Conservation (phyloP, 2,888 invertebrate genomes). For the Drosophila rubida region DNA sequence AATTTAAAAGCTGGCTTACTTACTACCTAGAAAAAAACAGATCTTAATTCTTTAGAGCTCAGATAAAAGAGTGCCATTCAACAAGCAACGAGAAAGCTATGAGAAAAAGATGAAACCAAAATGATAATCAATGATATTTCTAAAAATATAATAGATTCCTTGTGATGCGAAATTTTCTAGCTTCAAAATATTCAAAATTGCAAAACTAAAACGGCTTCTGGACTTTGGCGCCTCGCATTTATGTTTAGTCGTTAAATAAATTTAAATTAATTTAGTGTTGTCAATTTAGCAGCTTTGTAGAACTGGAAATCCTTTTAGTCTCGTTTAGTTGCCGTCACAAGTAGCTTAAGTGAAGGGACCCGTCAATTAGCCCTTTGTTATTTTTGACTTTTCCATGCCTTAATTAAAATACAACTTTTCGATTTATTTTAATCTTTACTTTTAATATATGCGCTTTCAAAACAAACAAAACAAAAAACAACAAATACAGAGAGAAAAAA, state of each 20-base stretch:
- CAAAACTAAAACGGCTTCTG: not conserved
- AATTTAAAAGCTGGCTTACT: too few relatives aligned
- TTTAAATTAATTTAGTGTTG: not conserved
- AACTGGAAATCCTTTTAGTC: constrained; percentile 18
- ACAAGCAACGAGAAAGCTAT: not conserved
- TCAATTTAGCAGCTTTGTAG: not conserved
- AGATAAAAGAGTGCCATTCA: too few relatives aligned
- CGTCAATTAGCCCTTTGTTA: constrained; percentile 18
- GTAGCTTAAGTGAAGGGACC: constrained; percentile 14
- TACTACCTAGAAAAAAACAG: not conserved
- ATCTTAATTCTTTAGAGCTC: not conserved
- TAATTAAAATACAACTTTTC: constrained; percentile 41
- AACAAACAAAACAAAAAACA: constrained; percentile 22
- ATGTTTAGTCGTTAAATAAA: not conserved
- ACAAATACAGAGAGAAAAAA: constrained; percentile 2
- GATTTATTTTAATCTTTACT: constrained; percentile 58
- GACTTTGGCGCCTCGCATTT: not conserved
- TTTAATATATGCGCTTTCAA: constrained; percentile 63
- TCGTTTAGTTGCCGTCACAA: not conserved
- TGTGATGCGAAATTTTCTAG: too few relatives aligned
- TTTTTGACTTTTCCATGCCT: constrained; percentile 24
- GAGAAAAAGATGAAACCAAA: not conserved
- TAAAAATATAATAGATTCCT: too few relatives aligned
- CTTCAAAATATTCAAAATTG: not conserved
- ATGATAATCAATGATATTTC: too few relatives aligned